Conservation (phyloP, 37 sponge, comb jelly and placozoan genomes). For the Dysidea cf. avara region DNA sequence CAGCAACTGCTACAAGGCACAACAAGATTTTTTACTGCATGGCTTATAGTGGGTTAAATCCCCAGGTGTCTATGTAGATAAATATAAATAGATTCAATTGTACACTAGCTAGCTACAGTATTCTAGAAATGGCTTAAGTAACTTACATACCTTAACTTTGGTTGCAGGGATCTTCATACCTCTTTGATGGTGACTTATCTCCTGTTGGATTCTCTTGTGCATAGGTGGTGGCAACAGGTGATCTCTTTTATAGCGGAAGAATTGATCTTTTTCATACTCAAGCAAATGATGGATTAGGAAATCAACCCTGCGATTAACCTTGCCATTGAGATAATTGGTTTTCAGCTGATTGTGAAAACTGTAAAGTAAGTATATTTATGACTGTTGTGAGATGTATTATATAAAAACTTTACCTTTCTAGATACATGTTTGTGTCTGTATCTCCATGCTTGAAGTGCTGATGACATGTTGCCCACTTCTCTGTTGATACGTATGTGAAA, state of each 20-base stretch:
- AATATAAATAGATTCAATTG: too few relatives aligned
- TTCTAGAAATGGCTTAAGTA: too few relatives aligned
- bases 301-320: conserved; percentile 38
- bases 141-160: not conserved
- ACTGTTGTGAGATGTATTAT: not conserved
- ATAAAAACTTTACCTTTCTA: not conserved
- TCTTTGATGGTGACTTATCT: conserved; percentile 12
- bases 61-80: too few relatives aligned
- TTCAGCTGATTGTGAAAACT: conserved; percentile 42
- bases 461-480: conserved; percentile 19
- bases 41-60: too few relatives aligned
- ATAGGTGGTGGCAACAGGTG: conserved; percentile 1
- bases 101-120: not conserved
- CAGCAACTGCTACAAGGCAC: too few relatives aligned
- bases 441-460: conserved; percentile 27
- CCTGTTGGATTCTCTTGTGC: not conserved
- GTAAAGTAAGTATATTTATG: not conserved
- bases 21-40: too few relatives aligned
- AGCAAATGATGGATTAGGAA: conserved; percentile 19
- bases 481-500: not conserved
- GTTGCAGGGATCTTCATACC: not conserved
- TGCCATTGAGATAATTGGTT: conserved; percentile 27
- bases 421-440: conserved; percentile 31
- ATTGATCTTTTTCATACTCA: conserved; percentile 27
- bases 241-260: conserved; percentile 19